These are phyloP conservation scores for Episyrphus balteatus DNA, from an alignment of 1,140 invertebrate species.

Conservation along the genomic window DNA sequence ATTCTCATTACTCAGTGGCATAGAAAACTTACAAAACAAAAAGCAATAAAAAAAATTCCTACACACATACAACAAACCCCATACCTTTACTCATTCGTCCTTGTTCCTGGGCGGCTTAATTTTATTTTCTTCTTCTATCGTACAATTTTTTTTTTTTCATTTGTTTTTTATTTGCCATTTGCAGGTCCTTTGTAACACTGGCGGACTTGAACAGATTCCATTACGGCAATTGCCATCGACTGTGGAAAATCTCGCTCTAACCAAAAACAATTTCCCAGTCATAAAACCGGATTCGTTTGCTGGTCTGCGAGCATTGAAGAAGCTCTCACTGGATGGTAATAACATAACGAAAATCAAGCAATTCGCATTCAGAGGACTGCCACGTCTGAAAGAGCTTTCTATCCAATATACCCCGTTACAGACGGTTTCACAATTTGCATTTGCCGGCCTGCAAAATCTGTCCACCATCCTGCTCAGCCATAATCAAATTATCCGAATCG, in stretches of 20 bases:
- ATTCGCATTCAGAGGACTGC: constrained; percentile 70
- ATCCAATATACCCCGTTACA: constrained; percentile 70
- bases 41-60: too few species aligned
- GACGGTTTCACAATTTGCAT: constrained; percentile 64
- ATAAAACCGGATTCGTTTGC: constrained; percentile 69
- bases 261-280: constrained; percentile 64
- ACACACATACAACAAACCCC: not conserved
- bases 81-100: not conserved
- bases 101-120: too few species aligned
- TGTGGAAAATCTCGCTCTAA: constrained; percentile 69
- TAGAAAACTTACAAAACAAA: not conserved
- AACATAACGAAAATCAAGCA: constrained; percentile 67
- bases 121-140: not conserved
- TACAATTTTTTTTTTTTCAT: constrained; percentile 4
- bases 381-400: constrained; percentile 59
- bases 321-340: constrained; percentile 66
- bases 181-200: constrained; percentile 77
- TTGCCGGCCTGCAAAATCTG: constrained; percentile 70
- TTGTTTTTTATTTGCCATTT: constrained; percentile 13
- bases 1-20: not conserved
- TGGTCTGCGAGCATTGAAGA: constrained; percentile 55
- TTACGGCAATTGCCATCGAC: constrained; percentile 53
- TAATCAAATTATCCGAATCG: constrained; percentile 66
- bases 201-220: constrained; percentile 64
- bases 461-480: constrained; percentile 60